Conservation (phyloP, 2,113 vertebrate genomes). For the Rhea pennata region DNA sequence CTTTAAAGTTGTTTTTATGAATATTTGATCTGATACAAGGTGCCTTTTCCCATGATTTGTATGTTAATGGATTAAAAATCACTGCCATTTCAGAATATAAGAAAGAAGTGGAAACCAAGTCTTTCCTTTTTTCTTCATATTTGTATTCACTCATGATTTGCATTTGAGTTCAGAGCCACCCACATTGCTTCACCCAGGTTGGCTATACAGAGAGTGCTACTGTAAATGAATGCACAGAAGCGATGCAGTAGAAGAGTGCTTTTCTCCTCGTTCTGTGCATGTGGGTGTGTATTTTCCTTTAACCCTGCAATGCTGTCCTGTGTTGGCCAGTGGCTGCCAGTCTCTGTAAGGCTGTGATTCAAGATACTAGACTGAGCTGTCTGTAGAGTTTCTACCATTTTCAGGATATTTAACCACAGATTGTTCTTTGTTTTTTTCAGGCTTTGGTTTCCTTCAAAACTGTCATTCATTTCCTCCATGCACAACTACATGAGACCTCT, state of each 20-base stretch:
- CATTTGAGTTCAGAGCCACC: conserved; percentile 13
- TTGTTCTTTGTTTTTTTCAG: background rate
- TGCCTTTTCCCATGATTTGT: background rate
- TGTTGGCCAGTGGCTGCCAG: background rate
- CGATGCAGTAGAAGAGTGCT: fast-evolving
- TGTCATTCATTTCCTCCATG: background rate
- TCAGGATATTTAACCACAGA: background rate
- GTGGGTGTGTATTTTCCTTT: fast-evolving
- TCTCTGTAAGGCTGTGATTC: background rate
- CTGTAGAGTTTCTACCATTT: background rate
- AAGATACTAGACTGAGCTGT: no score
- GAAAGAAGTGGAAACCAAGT: background rate
- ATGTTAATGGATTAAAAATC: background rate
- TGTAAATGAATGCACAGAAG: background rate
- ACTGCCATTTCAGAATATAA: background rate
- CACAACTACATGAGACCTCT: background rate
- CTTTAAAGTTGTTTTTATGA: background rate
- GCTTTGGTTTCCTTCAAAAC: background rate
- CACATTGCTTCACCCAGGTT: background rate
- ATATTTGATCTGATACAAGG: background rate
- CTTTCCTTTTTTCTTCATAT: conserved; percentile 14
- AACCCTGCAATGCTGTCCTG: background rate
- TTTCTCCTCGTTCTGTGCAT: background rate
- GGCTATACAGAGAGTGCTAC: fast-evolving
- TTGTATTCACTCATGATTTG: background rate